Percentiles rank a stretch among this genome's conserved stretches.
Conservation (phyloP, 1,140 invertebrate species). For the Wasmannia auropunctata region DNA sequence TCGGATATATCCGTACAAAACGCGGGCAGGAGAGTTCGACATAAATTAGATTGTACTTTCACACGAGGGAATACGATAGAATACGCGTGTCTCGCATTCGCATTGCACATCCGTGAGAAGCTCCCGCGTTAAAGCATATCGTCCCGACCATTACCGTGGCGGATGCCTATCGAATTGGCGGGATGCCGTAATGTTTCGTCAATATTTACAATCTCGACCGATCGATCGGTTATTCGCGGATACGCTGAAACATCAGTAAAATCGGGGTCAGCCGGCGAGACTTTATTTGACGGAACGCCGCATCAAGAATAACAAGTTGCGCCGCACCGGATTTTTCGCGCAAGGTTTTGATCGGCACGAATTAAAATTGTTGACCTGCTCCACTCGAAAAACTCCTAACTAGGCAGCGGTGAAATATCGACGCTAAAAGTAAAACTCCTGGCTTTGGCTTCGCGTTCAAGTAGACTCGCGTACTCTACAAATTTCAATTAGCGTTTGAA, state of each 20-base stretch:
- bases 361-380: constrained; percentile 44
- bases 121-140: constrained; percentile 25
- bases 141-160: background rate
- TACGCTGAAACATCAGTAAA: background rate
- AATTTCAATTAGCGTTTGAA: constrained; percentile 53
- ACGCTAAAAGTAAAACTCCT: constrained; percentile 27
- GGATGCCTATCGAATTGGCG: constrained; percentile 25
- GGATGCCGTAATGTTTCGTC: constrained; percentile 22
- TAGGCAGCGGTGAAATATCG: constrained; percentile 35
- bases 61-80: constrained; percentile 51
- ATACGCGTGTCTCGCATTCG: constrained; percentile 43
- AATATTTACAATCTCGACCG: constrained; percentile 31
- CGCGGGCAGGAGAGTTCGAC: constrained; percentile 1
- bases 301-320: constrained; percentile 19
- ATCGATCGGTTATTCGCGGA: background rate
- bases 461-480: constrained; percentile 25
- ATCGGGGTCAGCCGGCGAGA: background rate
- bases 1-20: constrained; percentile 54
- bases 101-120: constrained; percentile 1
- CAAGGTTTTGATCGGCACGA: background rate
- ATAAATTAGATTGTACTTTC: constrained; percentile 72
- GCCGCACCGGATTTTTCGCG: background rate
- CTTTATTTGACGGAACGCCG: background rate
- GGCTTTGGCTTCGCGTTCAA: constrained; percentile 13
- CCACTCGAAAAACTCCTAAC: constrained; percentile 11